Evolutionary conservation across 1,140 invertebrate genomes (phyloP).

Genomic region (Formica selysi): DNA sequence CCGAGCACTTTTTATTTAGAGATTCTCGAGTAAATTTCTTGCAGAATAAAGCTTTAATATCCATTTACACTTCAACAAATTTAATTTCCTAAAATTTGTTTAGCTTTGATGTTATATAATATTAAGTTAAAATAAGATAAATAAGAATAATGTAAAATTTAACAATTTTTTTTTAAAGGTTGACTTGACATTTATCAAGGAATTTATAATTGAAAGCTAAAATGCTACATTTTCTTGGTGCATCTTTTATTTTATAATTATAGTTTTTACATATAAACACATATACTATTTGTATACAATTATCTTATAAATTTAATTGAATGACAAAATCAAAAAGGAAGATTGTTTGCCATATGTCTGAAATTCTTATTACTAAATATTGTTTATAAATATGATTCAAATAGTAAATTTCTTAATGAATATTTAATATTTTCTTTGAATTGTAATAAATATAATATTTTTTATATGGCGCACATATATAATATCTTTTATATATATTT

Average conservation of each 20-base stretch:
- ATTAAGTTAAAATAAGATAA: too few relatives aligned
- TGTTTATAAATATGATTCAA: background rate
- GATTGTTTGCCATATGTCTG: background rate
- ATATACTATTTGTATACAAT: too few relatives aligned
- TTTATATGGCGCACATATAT: too few relatives aligned
- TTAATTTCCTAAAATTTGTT: slow-evolving; percentile 22
- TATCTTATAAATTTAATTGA: background rate
- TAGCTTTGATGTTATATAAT: background rate
- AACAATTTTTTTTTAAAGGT: background rate
- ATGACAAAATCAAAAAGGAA: background rate
- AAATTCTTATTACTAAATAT: background rate
- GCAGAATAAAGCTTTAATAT: background rate
- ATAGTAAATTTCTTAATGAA: background rate
- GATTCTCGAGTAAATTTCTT: slow-evolving; percentile 8
- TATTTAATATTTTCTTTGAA: background rate
- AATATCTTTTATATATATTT: background rate
- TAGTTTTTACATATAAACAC: background rate
- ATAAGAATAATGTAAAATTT: too few relatives aligned
- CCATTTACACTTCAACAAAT: background rate
- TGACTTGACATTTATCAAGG: background rate
- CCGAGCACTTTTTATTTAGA: slow-evolving; percentile 43
- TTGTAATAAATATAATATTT: too few relatives aligned
- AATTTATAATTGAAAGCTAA: background rate
- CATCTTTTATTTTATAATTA: background rate
- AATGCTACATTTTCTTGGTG: background rate